phyloP scores from a whole-genome alignment of 2,888 invertebrate species.

The Anthrax anthrax region DNA sequence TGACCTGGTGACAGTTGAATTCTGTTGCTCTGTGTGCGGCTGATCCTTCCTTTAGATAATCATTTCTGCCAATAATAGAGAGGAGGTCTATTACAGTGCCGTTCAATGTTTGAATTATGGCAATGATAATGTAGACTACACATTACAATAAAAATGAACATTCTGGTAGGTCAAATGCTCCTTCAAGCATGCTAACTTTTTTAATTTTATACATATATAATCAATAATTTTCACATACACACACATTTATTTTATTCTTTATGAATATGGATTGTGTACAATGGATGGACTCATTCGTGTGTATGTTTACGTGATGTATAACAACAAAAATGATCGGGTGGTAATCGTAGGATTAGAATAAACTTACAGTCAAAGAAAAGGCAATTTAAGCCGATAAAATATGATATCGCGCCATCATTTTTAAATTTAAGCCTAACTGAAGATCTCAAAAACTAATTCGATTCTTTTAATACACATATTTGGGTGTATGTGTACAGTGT shows the following conservation, averaged over 20 bases:
- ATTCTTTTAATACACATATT: no score
- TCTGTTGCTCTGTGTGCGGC: constrained; percentile 8
- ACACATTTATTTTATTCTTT: neutral
- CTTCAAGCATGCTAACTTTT: no score
- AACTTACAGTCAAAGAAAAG: constrained; percentile 2
- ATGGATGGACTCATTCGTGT: no score
- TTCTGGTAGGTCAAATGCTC: no score
- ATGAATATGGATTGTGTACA: neutral
- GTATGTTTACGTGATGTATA: no score
- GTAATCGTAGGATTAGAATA: constrained; percentile 2
- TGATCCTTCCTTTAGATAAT: constrained; percentile 6
- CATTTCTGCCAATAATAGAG: constrained; percentile 6
- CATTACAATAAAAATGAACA: no score
- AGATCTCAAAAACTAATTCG: constrained; percentile 1
- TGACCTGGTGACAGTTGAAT: constrained; percentile 7
- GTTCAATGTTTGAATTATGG: constrained; percentile 5
- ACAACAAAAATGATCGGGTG: neutral
- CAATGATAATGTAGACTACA: neutral
- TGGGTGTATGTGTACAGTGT: no score
- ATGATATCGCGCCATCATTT: constrained; percentile 6
- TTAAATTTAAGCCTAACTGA: constrained; percentile 1
- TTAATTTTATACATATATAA: no score
- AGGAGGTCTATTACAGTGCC: constrained; percentile 3
- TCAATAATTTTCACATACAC: no score
- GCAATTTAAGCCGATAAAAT: constrained; percentile 8